Evolutionary conservation across 2,888 invertebrate species (phyloP).

Genomic region (Sesamia inferens): DNA sequence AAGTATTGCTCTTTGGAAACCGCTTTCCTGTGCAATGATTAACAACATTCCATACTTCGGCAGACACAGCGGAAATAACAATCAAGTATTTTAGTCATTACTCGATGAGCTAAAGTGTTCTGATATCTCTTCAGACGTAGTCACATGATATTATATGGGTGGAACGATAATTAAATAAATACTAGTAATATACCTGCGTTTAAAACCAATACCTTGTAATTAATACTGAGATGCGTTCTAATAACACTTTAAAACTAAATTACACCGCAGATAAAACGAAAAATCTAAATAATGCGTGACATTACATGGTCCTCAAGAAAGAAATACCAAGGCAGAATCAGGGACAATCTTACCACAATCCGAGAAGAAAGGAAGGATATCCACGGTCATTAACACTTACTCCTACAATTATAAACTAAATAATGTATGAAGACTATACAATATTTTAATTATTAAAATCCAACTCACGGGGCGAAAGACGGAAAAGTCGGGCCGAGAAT

Average conservation of each 20-base stretch:
- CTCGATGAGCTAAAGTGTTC: conserved; percentile 13
- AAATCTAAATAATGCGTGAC: conserved; percentile 67
- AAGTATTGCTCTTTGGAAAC: not conserved
- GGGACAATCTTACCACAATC: conserved; percentile 76
- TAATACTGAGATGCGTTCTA: conserved; percentile 30
- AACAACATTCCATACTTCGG: not conserved
- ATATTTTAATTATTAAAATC: conserved; percentile 73
- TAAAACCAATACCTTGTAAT: conserved; percentile 6
- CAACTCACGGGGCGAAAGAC: conserved; percentile 88
- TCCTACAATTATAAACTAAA: conserved; percentile 70
- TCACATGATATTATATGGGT: conserved; percentile 75
- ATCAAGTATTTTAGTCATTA: not conserved
- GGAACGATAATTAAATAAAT: conserved; percentile 43
- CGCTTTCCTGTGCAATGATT: not conserved
- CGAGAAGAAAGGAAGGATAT: conserved; percentile 61
- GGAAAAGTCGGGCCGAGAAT: conserved; percentile 89
- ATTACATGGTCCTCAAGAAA: conserved; percentile 67
- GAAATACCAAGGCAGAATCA: conserved; percentile 74
- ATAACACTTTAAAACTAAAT: conserved; percentile 15
- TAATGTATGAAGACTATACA: conserved; percentile 61
- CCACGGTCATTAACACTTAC: conserved; percentile 76
- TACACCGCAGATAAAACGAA: conserved; percentile 32
- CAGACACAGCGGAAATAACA: not conserved
- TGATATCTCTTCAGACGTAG: conserved; percentile 40
- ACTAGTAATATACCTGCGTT: not conserved